phyloP scores from a whole-genome alignment of 2,888 invertebrate species.

The Drosophila rellima region DNA sequence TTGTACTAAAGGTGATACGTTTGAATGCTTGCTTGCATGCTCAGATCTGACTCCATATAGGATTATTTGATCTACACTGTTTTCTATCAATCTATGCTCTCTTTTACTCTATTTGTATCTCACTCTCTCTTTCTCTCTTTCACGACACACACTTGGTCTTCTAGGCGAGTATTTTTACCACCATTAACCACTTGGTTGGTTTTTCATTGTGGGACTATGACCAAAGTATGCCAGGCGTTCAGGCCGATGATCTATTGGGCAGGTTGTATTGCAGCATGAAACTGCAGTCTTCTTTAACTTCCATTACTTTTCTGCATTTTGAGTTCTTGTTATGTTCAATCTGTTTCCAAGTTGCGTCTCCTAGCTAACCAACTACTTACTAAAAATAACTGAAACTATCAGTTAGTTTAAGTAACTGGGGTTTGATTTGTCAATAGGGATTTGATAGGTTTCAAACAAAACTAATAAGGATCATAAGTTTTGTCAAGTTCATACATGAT shows the following conservation, averaged over 20 bases:
- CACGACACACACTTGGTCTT: constrained; percentile 65
- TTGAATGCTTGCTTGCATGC: constrained; percentile 40
- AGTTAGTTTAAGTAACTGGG: neutral
- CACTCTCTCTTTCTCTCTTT: constrained; percentile 31
- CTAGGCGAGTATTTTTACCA: constrained; percentile 91
- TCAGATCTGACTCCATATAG: constrained; percentile 18
- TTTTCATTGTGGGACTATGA: constrained; percentile 94
- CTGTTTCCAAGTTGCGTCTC: constrained; percentile 11
- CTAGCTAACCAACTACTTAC: constrained; percentile 6
- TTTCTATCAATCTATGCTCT: constrained; percentile 8
- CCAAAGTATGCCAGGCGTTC: constrained; percentile 91
- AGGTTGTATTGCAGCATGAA: constrained; percentile 88
- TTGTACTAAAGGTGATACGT: constrained; percentile 10
- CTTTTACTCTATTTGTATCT: constrained; percentile 26
- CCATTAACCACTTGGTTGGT: constrained; percentile 90
- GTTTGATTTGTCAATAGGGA: neutral
- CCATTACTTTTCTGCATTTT: constrained; percentile 40
- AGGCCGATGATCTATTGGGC: constrained; percentile 94
- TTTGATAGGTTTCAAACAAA: neutral
- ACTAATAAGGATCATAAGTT: neutral
- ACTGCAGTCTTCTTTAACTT: constrained; percentile 49
- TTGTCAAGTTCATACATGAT: neutral
- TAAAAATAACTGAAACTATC: neutral
- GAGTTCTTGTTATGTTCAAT: constrained; percentile 36
- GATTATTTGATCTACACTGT: constrained; percentile 6